Base-by-base conservation (phyloP, 2,888 invertebrate genomes). In the Tetheella fluctuosa region DNA sequence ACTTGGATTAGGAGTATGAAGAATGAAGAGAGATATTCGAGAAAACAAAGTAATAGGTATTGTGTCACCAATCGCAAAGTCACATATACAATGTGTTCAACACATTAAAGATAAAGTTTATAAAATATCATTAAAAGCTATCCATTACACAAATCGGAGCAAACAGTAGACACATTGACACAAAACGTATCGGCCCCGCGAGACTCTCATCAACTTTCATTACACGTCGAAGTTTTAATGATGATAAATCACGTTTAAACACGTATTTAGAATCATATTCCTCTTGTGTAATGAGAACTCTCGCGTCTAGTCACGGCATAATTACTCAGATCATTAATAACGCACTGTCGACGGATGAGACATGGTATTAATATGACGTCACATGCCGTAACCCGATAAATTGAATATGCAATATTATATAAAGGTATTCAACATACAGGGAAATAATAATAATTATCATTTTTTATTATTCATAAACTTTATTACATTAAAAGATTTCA, bases 281-380 rank as follows among this genome's bases (percentile, higher is more conserved):
- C 72, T 73, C 69, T 69, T 75, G 75, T 77, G 77, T 83, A 84
- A 86, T 83, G 78, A 77, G 79, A 73, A 73, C 71, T 75, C 77
- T 74, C 75, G 74, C 23, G 55, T 55, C 55, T 77, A 76, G 82
- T 81, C 78, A 80, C 67, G 74, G 77, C 79, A 86, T 89, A 87
- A 90, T 89, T 88, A 89, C 83, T 72, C 68, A 66, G 68, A 79
- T 79, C 85, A 88, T 90, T 88, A 88, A 90, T 89, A 87, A 85
- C 83, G 63, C 63, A 74, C 76, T 77, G 83, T 76, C 81, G 77
- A 77, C 83, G 81, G 80, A 81, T 83, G 80, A 81, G 79, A 82
- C 77, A 71, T 70, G 77, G 75, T 81, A 86, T 85, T 87, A 88
- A 86, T 84, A 80, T 77, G 79, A 79, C 69, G 81, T 79, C 81